phyloP scores from a whole-genome alignment of 2,797 vertebrate genomes.

The Macropus fuliginosus region DNA sequence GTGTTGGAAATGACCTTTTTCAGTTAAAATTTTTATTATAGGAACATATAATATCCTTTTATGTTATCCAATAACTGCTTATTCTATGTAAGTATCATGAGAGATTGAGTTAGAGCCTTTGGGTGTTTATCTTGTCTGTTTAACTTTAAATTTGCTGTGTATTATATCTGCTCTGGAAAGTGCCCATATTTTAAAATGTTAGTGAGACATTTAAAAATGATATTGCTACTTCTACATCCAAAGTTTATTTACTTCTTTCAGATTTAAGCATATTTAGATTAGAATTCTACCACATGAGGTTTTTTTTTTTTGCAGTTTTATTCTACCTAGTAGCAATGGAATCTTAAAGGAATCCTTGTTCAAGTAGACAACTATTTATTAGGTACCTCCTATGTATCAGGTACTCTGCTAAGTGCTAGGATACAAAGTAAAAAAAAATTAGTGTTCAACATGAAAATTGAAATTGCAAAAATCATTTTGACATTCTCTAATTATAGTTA shows the following conservation, averaged over 20 bases:
- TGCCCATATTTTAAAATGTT: no score
- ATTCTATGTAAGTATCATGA: neutral
- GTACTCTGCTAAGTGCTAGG: neutral
- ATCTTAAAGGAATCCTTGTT: neutral
- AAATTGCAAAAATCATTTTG: neutral
- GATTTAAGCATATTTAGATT: neutral
- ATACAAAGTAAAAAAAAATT: neutral
- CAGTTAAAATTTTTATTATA: neutral
- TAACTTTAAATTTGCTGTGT: neutral
- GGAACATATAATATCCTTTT: neutral
- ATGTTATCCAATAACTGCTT: neutral
- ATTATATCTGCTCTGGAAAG: neutral
- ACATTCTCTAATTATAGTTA: neutral
- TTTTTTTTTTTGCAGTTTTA: neutral
- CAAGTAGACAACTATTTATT: neutral
- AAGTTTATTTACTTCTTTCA: neutral
- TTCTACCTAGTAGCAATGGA: neutral
- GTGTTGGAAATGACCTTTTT: neutral
- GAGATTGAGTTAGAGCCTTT: neutral
- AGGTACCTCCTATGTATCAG: neutral
- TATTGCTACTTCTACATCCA: neutral
- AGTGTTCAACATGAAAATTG: neutral
- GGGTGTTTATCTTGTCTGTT: neutral
- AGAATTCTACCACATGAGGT: neutral
- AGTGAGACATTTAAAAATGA: no score